Conservation (phyloP, 2,113 vertebrate genomes). For the Cynoglossus semilaevis region DNA sequence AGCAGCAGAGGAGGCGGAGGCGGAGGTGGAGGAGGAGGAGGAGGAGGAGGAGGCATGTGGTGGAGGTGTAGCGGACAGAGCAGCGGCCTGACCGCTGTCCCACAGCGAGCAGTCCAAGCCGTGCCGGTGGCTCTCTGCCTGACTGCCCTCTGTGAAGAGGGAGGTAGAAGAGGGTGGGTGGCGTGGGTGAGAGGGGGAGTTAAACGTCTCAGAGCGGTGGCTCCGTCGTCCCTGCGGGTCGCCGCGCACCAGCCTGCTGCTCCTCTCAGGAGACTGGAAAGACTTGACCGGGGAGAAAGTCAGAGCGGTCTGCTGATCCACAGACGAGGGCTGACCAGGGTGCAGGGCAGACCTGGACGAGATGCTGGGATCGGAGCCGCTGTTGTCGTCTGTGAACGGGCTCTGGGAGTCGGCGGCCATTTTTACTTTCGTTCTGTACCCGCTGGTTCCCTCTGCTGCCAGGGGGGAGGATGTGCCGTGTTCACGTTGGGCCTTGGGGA, state of each 20-base stretch:
- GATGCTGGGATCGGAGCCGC: conserved; percentile 59
- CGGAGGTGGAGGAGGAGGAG: conserved; percentile 59
- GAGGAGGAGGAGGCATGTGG: conserved; percentile 68
- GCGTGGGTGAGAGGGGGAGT: conserved; percentile 49
- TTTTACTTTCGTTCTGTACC: conserved; percentile 60
- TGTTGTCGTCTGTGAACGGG: conserved; percentile 64
- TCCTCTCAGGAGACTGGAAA: conserved; percentile 69
- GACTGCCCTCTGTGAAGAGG: conserved; percentile 67
- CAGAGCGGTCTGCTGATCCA: conserved; percentile 61
- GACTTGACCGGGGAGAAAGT: conserved; percentile 68
- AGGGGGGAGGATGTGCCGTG: conserved; percentile 48
- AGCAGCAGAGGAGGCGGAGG: conserved; percentile 61
- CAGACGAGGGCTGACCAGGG: conserved; percentile 46
- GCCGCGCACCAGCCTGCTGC: conserved; percentile 43
- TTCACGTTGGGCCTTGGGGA: conserved; percentile 60
- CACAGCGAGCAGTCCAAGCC: conserved; percentile 69
- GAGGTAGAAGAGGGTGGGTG: conserved; percentile 62
- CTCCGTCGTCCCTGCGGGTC: conserved; percentile 63
- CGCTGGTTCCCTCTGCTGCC: conserved; percentile 53
- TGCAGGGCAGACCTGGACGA: conserved; percentile 47
- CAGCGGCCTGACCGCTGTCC: conserved; percentile 57
- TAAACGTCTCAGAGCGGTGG: conserved; percentile 73
- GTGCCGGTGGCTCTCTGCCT: conserved; percentile 57
- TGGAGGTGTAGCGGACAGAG: conserved; percentile 56
- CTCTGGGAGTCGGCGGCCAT: conserved; percentile 45